phyloP scores from a whole-genome alignment of 2,888 invertebrate genomes.

The Clostera curtula region DNA sequence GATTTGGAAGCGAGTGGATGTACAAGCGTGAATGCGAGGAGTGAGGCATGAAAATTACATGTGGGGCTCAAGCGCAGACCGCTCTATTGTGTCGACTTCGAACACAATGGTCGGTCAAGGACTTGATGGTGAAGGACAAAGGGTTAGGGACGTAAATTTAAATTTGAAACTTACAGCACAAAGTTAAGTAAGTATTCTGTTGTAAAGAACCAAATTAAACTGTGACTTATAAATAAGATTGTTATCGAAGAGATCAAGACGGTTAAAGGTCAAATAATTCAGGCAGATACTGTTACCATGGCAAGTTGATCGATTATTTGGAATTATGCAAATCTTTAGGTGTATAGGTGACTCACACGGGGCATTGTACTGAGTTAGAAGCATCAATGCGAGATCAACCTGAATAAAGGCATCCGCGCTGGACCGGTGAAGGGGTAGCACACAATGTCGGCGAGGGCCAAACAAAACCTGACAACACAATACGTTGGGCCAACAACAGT shows the following conservation, averaged over 20 bases:
- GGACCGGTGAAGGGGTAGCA: constrained; percentile 65
- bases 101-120: constrained; percentile 65
- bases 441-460: constrained; percentile 69
- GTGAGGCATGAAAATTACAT: constrained; percentile 69
- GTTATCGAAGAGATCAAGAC: constrained; percentile 1
- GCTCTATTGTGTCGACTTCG: constrained; percentile 54
- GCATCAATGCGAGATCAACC: constrained; percentile 68
- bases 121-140: constrained; percentile 61
- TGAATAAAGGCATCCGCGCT: constrained; percentile 65
- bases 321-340: constrained; percentile 32
- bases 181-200: too few species aligned
- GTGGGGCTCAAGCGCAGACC: constrained; percentile 60
- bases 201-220: too few species aligned
- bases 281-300: constrained; percentile 10
- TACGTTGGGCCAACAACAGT: constrained; percentile 70
- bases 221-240: too few species aligned
- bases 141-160: too few species aligned
- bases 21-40: constrained; percentile 60
- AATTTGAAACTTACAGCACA: too few species aligned
- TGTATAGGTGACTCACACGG: constrained; percentile 42
- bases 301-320: constrained; percentile 10
- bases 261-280: not conserved
- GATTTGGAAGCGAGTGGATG: constrained; percentile 70
- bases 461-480: constrained; percentile 74
- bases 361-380: constrained; percentile 58